Evolutionary conservation across 2,113 vertebrate species (phyloP).

Genomic region (Synchiropus splendidus): DNA sequence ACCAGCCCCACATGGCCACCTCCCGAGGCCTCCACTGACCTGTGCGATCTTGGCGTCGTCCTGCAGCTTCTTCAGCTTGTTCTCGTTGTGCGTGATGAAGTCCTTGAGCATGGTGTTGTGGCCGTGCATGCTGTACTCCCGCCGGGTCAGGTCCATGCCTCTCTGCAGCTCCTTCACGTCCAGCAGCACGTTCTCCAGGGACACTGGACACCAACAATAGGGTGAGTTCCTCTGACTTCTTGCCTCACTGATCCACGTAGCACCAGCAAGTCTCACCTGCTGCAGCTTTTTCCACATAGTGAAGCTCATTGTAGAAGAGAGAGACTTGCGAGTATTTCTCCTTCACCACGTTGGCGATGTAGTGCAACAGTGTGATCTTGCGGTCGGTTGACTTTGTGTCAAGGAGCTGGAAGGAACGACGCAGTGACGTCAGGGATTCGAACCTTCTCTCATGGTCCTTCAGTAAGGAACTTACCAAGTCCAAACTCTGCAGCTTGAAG

Average conservation of each 20-base stretch:
- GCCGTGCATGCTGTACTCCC: conserved; percentile 85
- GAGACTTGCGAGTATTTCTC: conserved; percentile 88
- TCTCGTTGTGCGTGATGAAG: conserved; percentile 80
- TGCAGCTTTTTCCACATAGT: conserved; percentile 92
- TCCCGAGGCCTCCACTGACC: conserved; percentile 44
- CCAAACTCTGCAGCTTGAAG: conserved; percentile 97
- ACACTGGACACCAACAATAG: conserved; percentile 65
- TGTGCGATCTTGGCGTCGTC: conserved; percentile 87
- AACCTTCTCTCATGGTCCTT: no score
- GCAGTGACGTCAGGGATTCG: no score
- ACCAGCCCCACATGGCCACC: not conserved
- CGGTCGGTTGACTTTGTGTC: conserved; percentile 96
- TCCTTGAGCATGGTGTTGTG: conserved; percentile 79
- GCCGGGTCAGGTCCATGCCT: conserved; percentile 87
- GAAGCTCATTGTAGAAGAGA: conserved; percentile 89
- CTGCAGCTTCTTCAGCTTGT: conserved; percentile 87
- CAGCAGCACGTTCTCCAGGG: conserved; percentile 87
- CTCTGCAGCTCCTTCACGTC: conserved; percentile 90
- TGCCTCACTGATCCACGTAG: not conserved
- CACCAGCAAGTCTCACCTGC: conserved; percentile 67
- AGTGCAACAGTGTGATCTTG: conserved; percentile 87
- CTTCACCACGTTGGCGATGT: conserved; percentile 90
- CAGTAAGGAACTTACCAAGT: conserved; percentile 86
- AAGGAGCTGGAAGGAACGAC: conserved; percentile 79
- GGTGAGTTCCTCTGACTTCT: not conserved